Base-by-base conservation (phyloP, 2,888 invertebrate genomes). In the Scaptomyza cyrtandrae region DNA sequence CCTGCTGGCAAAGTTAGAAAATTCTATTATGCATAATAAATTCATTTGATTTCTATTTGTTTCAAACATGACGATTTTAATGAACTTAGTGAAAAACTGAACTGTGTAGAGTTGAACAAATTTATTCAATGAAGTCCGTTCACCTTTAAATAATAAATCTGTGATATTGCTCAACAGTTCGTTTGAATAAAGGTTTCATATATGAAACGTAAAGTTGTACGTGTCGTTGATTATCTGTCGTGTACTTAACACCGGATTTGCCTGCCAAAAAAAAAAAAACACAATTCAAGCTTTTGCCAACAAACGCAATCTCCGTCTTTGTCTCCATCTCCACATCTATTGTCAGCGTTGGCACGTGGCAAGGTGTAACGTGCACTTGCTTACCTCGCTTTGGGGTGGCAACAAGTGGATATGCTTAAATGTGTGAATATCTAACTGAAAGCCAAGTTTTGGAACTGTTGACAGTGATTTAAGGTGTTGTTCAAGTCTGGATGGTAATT, bases 171-270 rank as follows among this genome's bases (percentile, higher is more conserved):
- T 19, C 19, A 19, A 19, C 19, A 19, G 19, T 19, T 19, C 19
- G 19, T 19, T 19, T 19, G 19, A 19, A 19, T 19, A 19, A 19
- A 1, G 1, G 2, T 19, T 19, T 19, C 19, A 19, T 19, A 19
- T 19, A 19, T 19, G 19, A 19, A 2, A 84, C 81, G 71, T 66
- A 75, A 73, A 67, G 33, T 62, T 45, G 53, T 81, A 84, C 82
- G 82, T 87, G 88, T 71, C 66, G 57, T 66, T 79, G 84, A 87
- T 84, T 84, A 84, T 84, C 84, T 71, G 61, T 49, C 63, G 78
- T 75, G 79, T 77, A 88, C 88, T 84, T 87, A 82, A 75, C 68
- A 71, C 44, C 56, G 80, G 83, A 77, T 84, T 84, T 85, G 72
- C 66, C 61, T 75, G 82, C 77, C 84, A 83, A 86, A 81, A 84